Conservation (phyloP, 2,113 vertebrate genomes). For the Nyctereutes procyonoides region DNA sequence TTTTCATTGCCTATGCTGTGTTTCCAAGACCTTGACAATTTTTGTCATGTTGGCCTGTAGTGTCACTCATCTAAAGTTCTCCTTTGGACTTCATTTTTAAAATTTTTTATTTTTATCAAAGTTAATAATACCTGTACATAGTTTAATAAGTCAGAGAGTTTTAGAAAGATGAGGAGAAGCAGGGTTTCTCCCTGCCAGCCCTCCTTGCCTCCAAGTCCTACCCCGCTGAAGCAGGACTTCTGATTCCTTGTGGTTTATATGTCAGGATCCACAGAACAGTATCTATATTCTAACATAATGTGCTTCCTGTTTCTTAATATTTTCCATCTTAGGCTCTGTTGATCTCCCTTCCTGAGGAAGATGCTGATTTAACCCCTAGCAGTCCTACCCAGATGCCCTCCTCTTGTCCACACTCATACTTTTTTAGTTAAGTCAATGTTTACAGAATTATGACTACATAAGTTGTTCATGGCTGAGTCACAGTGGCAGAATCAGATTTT, state of each 20-base stretch:
- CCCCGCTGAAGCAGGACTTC: neutral
- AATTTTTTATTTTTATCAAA: slow-evolving; percentile 22
- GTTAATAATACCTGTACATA: neutral
- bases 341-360: slow-evolving; percentile 8
- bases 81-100: neutral
- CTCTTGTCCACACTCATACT: neutral
- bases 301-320: neutral
- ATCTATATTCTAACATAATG: neutral
- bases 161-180: neutral
- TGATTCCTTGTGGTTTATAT: neutral
- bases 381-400: too few species aligned
- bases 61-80: neutral
- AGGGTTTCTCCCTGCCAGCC: neutral
- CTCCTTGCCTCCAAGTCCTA: neutral
- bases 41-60: neutral
- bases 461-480: neutral
- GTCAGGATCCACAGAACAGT: neutral
- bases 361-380: neutral
- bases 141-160: neutral
- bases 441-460: neutral
- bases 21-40: neutral
- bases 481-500: neutral
- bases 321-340: neutral
- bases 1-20: neutral
- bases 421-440: neutral